Evolutionary conservation across 2,797 vertebrate species (phyloP), one percentile per base, ranked within the genome.

Genomic region (Podarcis siculus): DNA sequence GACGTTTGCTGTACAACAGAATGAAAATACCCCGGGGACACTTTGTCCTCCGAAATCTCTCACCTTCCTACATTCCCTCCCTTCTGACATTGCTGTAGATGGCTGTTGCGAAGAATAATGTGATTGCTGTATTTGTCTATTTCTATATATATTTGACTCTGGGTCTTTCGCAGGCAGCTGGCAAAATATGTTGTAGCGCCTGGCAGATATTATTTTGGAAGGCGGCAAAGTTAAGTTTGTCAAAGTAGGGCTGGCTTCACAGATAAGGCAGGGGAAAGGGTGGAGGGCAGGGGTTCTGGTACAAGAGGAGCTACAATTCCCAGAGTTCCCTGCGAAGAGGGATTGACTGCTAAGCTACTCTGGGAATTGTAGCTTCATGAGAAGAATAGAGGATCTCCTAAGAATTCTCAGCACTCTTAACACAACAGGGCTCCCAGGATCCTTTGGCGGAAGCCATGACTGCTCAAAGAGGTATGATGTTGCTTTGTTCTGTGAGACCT

Each of bases 1-100:
- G 86, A 91, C 91, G 87, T 88, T 90, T 90, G 91, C 89, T 89
- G 91, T 87, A 82, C 79, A 87, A 82, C 37, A 75, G 86, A 72
- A 42, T 17, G 71, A 64, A 87, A 75, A 87, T 75, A 27, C 86
- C 79, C 86, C 45, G 66, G 69, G 49, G 86, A 87, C 37, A 45
- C 79, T 25, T 75, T 87, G 79, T 87, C 86, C 79, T 87, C 79
- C n/a, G 79, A 73, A 87, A 81, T 75, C 69, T 87, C 86, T 87
- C 86, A 64, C 79, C 86, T 82, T 87, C 49, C 69, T 75, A 82
- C 69, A 82, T 87, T 75, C 37, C 25, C 55, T 82, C 67, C 69
- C 58, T 82, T 82, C 79, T 73, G 86, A 75, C 55, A 75, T 75
- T 23, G 35, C 35, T 66, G 55, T 75, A 42, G 49, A 75, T 61